Percentiles rank a stretch among this genome's conserved stretches.
These are phyloP conservation scores for Protonemura montana DNA, from an alignment of 2,888 invertebrate species.

Conservation along the genomic window DNA sequence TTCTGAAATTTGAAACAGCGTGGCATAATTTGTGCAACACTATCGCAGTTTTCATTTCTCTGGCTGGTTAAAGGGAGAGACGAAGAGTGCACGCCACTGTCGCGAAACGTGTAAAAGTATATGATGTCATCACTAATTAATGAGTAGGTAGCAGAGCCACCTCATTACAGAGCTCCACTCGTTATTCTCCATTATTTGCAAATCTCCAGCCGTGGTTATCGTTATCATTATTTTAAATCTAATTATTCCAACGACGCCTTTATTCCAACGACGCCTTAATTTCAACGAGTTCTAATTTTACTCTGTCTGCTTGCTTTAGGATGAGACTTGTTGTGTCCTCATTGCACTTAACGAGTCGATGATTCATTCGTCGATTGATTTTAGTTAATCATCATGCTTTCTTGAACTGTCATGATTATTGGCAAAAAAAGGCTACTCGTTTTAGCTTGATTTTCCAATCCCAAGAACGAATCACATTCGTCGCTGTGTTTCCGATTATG, in stretches of 20 bases:
- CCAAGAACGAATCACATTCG: neutral
- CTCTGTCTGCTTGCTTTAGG: neutral
- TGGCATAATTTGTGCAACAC: no score
- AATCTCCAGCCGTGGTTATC: constrained; percentile 4
- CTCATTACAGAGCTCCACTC: constrained; percentile 38
- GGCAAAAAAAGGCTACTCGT: no score
- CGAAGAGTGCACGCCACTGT: neutral
- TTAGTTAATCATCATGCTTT: neutral
- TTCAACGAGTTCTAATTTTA: neutral
- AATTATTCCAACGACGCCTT: neutral
- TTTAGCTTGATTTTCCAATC: neutral
- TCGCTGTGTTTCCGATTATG: neutral
- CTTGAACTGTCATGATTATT: neutral
- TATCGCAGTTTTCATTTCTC: no score
- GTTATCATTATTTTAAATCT: neutral
- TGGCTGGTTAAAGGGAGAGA: neutral
- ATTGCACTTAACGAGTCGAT: neutral
- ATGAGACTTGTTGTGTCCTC: neutral
- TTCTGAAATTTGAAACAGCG: no score
- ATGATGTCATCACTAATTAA: constrained; percentile 39
- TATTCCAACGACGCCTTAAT: neutral
- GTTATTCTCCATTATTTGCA: neutral
- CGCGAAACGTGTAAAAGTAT: neutral
- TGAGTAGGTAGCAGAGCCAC: constrained; percentile 29
- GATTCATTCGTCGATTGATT: neutral